Evolutionary conservation across 2,113 vertebrate species (phyloP).

Genomic region (Uria lomvia): DNA sequence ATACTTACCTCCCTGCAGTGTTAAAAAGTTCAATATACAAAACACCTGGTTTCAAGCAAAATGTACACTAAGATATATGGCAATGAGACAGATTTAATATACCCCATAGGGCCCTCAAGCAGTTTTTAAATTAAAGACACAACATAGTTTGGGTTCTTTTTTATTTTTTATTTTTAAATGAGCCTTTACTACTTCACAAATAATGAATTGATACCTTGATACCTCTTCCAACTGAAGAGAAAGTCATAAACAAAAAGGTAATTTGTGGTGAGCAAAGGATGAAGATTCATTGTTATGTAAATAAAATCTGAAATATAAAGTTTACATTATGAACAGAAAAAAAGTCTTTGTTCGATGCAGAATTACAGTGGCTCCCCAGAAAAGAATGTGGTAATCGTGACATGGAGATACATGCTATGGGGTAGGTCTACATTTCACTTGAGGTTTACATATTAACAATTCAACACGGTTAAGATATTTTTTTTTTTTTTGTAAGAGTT

Average conservation of each 20-base stretch:
- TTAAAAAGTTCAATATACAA: slow-evolving; percentile 85
- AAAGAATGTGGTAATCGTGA: background rate
- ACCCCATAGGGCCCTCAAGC: slow-evolving; percentile 78
- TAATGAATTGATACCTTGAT: slow-evolving; percentile 67
- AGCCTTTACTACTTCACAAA: slow-evolving; percentile 64
- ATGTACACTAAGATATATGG: slow-evolving; percentile 77
- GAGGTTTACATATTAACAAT: background rate
- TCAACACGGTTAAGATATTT: background rate
- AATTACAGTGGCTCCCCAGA: background rate
- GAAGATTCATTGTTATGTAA: slow-evolving; percentile 21
- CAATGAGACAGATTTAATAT: slow-evolving; percentile 83
- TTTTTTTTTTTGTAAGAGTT: background rate
- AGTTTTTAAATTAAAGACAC: slow-evolving; percentile 79
- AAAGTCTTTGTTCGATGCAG: slow-evolving; percentile 1
- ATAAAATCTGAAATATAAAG: slow-evolving; percentile 15
- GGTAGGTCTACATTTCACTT: background rate
- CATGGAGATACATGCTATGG: background rate
- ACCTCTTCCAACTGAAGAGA: slow-evolving; percentile 28
- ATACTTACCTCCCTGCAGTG: slow-evolving; percentile 83
- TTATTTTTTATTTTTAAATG: background rate
- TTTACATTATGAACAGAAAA: background rate
- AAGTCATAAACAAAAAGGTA: slow-evolving; percentile 18
- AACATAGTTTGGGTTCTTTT: slow-evolving; percentile 1
- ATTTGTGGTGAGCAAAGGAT: background rate
- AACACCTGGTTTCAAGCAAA: slow-evolving; percentile 86